Evolutionary conservation across 2,888 invertebrate genomes (phyloP).

Genomic region (Diploptera punctata): DNA sequence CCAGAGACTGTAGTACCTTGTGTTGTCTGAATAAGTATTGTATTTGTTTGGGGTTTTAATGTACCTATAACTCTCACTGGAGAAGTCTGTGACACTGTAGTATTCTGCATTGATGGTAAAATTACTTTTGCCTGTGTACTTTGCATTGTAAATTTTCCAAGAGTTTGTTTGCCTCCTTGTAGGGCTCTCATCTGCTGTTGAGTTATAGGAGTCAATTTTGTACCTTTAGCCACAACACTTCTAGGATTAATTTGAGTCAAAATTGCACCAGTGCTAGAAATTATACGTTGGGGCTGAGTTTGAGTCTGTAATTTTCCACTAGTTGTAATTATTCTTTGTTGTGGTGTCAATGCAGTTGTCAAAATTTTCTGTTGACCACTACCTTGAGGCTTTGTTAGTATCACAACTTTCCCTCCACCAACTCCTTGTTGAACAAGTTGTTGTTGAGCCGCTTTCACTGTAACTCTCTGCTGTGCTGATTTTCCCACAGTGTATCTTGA

Average conservation of each 20-base stretch:
- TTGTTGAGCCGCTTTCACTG: constrained; percentile 48
- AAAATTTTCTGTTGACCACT: constrained; percentile 17
- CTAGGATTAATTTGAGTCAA: constrained; percentile 33
- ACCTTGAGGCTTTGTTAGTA: constrained; percentile 50
- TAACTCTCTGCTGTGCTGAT: constrained; percentile 49
- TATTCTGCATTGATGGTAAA: constrained; percentile 31
- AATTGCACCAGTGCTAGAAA: constrained; percentile 35
- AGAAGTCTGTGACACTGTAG: constrained; percentile 2
- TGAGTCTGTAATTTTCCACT: constrained; percentile 22
- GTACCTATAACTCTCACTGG: constrained; percentile 25
- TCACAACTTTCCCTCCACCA: constrained; percentile 52
- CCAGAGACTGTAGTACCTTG: constrained; percentile 25
- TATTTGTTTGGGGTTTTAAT: constrained; percentile 30
- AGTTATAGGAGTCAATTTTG: constrained; percentile 54
- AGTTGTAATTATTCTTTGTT: constrained; percentile 56
- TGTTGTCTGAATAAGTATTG: constrained; percentile 36
- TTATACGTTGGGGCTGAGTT: constrained; percentile 25
- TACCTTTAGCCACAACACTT: constrained; percentile 46
- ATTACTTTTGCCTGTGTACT: constrained; percentile 39
- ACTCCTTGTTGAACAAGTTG: constrained; percentile 51
- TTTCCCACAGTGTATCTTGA: constrained; percentile 51
- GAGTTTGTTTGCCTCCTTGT: constrained; percentile 47
- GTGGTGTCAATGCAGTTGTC: constrained; percentile 60
- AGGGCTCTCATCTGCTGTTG: constrained; percentile 54
- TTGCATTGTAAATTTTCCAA: constrained; percentile 37